Base-by-base conservation (phyloP, 2,888 invertebrate species). In the Amblyjoppa fuscipennis region DNA sequence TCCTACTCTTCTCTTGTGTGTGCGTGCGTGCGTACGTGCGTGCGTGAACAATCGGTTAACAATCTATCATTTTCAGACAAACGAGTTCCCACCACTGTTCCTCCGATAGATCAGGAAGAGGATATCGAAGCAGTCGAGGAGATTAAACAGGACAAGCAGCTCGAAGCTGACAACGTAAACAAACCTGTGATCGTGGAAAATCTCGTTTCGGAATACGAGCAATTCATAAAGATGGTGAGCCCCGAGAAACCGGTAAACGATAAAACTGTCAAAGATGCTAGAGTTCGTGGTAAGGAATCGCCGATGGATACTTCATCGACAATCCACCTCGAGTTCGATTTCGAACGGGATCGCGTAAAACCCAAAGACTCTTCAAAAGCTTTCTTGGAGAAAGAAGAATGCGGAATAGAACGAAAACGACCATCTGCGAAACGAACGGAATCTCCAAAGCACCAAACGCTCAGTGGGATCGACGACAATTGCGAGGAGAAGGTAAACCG, bases 161-260 rank as follows among this genome's bases (percentile, higher is more conserved):
- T 13, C 6, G 59, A 81, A 31, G 69, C 74, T 34, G 61, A 56
- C n/a, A 49, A 64, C 9, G 34, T 49, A n/a, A 64, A 11, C 0
- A 79, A 78, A 28, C 38, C 90, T 13, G 79, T 89, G 1, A 90
- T 91, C 11, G 91, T 92, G 34, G 93, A 93, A 59, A 94, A 94
- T 84, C 90, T 95, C 45, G 94, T 93, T 0, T 94, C 94, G 2
- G 95, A 95, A 89, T 96, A 96, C 86, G 96, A 96, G 89, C 95
- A 96, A 89, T 96, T 96, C 86, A 95, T 96, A 93, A 95, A 95
- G 91, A 95, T 95, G 87, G 95, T 95, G 2, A 94, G 93, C 73
- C 92, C 93, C 34, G 87, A 89, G n/a, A 56, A 68, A 68, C 70
- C 77, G 25, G 28, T 31, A 0, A 51, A 3, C 49, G 51, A 31